Base-by-base conservation (phyloP, 30 jellyfish, hydroid and myxozoan species). In the Turritopsis rubra region DNA sequence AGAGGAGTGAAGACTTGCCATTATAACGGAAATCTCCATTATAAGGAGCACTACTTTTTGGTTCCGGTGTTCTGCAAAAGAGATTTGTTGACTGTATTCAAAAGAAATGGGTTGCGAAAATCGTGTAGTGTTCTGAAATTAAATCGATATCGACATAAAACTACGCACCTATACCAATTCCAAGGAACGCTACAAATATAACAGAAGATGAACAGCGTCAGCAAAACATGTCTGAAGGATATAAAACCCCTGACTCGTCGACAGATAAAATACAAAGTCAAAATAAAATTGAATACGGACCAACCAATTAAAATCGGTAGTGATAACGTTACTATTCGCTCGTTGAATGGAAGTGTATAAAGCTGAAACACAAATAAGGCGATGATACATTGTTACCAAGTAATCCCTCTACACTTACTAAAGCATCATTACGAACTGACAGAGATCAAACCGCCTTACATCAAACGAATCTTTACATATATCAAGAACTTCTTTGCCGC, bases 101-200 rank as follows among this genome's bases (percentile, higher is more conserved):
- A n/a, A n/a, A n/a, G n/a, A n/a, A n/a, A n/a, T n/a, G n/a, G n/a
- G n/a, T n/a, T n/a, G n/a, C n/a, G n/a, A n/a, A n/a, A n/a, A n/a
- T n/a, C n/a, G n/a, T n/a, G n/a, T n/a, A n/a, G n/a, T n/a, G n/a
- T n/a, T n/a, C n/a, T n/a, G n/a, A n/a, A n/a, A n/a, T n/a, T n/a
- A n/a, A n/a, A n/a, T n/a, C n/a, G n/a, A n/a, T n/a, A n/a, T n/a
- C n/a, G n/a, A n/a, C n/a, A n/a, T n/a, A 23, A 68, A 68, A 19
- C 1, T 1, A n/a, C 77, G 16, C n/a, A 77, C 85, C 85, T 30
- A 24, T 24, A 52, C 97, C 97, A 90, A 66, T 90, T 95, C 97
- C 93, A 90, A 13, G 97, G 97, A 31, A 90, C 81, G 71, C 95
- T 90, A 52, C 74, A 79, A 1, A 86, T 1, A 54, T 85, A 90